Percentiles rank a stretch among this genome's conserved stretches.
Conservation (phyloP, 2,888 invertebrate genomes). For the Sussaba pulchella region DNA sequence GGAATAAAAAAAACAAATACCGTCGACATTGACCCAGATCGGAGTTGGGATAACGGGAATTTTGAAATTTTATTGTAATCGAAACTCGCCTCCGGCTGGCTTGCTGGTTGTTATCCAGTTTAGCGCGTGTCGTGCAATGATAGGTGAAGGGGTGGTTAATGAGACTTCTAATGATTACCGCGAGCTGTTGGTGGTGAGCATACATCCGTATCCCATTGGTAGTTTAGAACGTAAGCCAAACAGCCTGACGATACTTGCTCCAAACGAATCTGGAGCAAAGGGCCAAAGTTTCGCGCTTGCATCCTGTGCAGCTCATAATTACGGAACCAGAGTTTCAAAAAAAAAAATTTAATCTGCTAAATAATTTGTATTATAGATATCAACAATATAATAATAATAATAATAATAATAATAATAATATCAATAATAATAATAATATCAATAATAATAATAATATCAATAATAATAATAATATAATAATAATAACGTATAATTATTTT, state of each 20-base stretch:
- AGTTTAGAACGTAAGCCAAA: background rate
- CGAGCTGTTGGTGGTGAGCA: background rate
- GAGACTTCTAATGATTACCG: constrained; percentile 31
- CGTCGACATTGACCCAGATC: background rate
- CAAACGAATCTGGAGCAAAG: too few relatives aligned
- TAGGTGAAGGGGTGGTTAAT: background rate
- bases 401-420: too few relatives aligned
- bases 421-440: too few relatives aligned
- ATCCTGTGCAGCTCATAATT: background rate
- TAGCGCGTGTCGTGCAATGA: background rate
- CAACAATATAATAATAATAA: too few relatives aligned
- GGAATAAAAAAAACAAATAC: background rate
- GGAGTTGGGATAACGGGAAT: background rate
- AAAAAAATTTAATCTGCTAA: too few relatives aligned
- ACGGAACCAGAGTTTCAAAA: too few relatives aligned
- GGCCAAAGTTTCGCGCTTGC: constrained; percentile 2
- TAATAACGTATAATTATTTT: too few relatives aligned
- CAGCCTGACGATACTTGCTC: background rate
- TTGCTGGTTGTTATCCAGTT: background rate
- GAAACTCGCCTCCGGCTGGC: background rate
- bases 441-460: too few relatives aligned
- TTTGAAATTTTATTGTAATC: constrained; percentile 16
- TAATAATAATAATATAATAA: too few relatives aligned
- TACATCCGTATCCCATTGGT: background rate
- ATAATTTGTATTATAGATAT: too few relatives aligned